Percentiles rank a stretch among this genome's conserved stretches.
These are phyloP conservation scores for Ochlodes sylvanus DNA, from an alignment of 2,888 invertebrate genomes.

Conservation along the genomic window DNA sequence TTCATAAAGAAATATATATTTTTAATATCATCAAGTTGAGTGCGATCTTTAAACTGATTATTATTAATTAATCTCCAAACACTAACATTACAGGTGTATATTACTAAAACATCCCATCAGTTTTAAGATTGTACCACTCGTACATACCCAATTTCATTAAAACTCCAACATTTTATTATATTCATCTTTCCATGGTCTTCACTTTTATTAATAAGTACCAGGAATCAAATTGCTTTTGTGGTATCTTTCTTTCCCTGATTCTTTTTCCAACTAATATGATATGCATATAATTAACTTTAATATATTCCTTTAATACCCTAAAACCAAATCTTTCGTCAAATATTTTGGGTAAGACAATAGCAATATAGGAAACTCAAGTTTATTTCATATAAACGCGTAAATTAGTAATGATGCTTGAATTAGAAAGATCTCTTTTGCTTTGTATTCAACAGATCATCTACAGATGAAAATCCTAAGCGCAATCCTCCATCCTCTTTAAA, in stretches of 20 bases:
- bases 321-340: neutral
- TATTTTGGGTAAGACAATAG: neutral
- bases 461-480: slow-evolving; percentile 77
- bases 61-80: slow-evolving; percentile 51
- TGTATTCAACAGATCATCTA: slow-evolving; percentile 85
- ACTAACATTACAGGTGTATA: slow-evolving; percentile 40
- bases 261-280: slow-evolving; percentile 38
- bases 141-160: slow-evolving; percentile 35
- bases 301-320: neutral
- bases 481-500: slow-evolving; percentile 69
- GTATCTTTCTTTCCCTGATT: slow-evolving; percentile 65
- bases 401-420: slow-evolving; percentile 61
- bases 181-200: slow-evolving; percentile 32
- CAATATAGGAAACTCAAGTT: neutral
- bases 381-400: slow-evolving; percentile 27
- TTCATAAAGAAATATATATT: slow-evolving; percentile 23
- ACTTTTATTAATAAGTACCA: slow-evolving; percentile 16
- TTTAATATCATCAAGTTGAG: slow-evolving; percentile 42
- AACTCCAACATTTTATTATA: slow-evolving; percentile 27
- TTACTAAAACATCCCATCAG: slow-evolving; percentile 54
- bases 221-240: slow-evolving; percentile 68
- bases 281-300: slow-evolving; percentile 14
- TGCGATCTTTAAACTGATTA: slow-evolving; percentile 67
- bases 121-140: slow-evolving; percentile 63
- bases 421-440: slow-evolving; percentile 81